Percentiles rank a stretch among this genome's conserved stretches.
These are phyloP conservation scores for Laothoe populi DNA, from an alignment of 2,888 invertebrate species.

Conservation along the genomic window DNA sequence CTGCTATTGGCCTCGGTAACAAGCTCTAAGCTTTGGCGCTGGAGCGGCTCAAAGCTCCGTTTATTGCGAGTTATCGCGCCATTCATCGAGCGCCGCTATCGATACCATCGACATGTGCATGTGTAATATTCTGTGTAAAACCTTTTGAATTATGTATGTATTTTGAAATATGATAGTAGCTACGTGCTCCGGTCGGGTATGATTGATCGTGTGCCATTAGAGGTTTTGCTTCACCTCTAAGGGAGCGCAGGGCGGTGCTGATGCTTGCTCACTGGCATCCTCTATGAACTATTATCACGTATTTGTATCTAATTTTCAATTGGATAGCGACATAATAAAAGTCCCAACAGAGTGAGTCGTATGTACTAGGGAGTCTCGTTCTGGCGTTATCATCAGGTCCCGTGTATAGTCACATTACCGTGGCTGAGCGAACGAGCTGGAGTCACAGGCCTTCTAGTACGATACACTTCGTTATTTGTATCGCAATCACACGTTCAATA, in stretches of 20 bases:
- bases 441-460: background rate
- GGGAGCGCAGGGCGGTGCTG: conserved; percentile 7
- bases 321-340: too few species aligned
- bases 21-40: background rate
- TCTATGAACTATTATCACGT: too few species aligned
- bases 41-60: conserved; percentile 5
- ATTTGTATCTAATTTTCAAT: too few species aligned
- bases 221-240: conserved; percentile 5
- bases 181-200: conserved; percentile 15
- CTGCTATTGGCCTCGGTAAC: background rate
- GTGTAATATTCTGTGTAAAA: conserved; percentile 13
- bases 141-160: conserved; percentile 19
- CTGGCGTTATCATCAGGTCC: too few species aligned
- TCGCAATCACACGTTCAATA: too few species aligned
- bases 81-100: conserved; percentile 20
- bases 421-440: too few species aligned
- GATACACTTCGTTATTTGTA: background rate
- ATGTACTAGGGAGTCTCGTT: too few species aligned
- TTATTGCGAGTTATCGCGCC: conserved; percentile 10
- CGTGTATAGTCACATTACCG: too few species aligned
- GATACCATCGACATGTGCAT: background rate
- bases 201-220: conserved; percentile 21
- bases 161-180: conserved; percentile 14
- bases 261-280: too few species aligned
- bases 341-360: too few species aligned